Conservation (phyloP, 2,797 vertebrate species). For the Sciurus vulgaris region DNA sequence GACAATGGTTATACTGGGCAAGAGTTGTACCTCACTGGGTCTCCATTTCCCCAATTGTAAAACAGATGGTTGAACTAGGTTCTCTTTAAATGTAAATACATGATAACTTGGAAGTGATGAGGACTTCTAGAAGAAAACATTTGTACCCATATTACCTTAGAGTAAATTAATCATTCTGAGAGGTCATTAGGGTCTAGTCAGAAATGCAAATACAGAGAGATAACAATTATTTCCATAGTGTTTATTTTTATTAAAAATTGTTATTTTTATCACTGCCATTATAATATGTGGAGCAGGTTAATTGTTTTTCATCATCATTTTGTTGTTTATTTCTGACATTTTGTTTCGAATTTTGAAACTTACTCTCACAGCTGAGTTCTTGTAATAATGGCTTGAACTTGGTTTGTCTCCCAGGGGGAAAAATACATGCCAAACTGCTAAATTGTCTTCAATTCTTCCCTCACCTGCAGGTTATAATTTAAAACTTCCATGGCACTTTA, state of each 20-base stretch:
- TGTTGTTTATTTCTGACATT: constrained; percentile 2
- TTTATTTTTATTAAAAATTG: background rate
- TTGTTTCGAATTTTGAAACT: constrained; percentile 11
- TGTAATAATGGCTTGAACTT: background rate
- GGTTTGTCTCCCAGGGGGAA: background rate
- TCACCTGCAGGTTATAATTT: constrained; percentile 50
- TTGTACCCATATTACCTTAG: background rate
- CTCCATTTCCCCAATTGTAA: background rate
- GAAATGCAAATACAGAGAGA: background rate
- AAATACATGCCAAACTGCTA: background rate
- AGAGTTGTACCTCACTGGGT: background rate
- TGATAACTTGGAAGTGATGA: background rate
- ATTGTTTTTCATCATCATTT: background rate
- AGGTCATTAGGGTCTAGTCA: background rate
- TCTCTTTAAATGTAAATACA: background rate
- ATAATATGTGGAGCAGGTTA: constrained; percentile 46
- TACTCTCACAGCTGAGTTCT: constrained; percentile 31
- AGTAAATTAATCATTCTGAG: background rate
- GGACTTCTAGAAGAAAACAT: background rate
- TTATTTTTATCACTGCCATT: constrained; percentile 39
- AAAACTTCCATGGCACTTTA: constrained; percentile 9
- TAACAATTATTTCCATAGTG: background rate
- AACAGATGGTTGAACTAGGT: background rate
- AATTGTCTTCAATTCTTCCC: background rate
- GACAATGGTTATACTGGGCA: background rate